Evolutionary conservation across 2,797 vertebrate genomes (phyloP).

Genomic region (Xiphorhynchus erythropygius): DNA sequence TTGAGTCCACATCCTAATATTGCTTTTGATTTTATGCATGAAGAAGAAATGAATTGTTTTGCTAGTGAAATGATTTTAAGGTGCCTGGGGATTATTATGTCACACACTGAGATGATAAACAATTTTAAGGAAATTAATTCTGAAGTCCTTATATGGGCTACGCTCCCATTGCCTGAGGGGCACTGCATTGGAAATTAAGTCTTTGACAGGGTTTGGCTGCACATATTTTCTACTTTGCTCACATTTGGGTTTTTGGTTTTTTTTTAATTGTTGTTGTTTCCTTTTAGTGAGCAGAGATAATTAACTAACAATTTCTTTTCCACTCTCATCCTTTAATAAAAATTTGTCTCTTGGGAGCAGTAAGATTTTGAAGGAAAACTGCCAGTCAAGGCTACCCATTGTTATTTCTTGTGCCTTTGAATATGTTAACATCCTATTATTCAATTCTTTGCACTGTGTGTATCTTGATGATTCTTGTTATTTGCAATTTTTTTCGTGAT

Average conservation of each 20-base stretch:
- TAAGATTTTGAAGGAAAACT: conserved; percentile 50
- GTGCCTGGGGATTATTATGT: conserved; percentile 34
- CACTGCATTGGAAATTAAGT: background rate
- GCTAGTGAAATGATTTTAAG: conserved; percentile 31
- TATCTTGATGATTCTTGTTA: conserved; percentile 14
- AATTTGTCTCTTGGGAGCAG: conserved; percentile 25
- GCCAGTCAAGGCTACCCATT: conserved; percentile 48
- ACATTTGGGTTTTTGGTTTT: background rate
- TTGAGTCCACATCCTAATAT: background rate
- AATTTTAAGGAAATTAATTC: conserved; percentile 50
- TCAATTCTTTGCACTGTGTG: background rate
- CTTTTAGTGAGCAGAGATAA: conserved; percentile 3
- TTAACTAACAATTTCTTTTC: conserved; percentile 47
- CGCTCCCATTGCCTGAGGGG: background rate
- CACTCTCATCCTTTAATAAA: conserved; percentile 34
- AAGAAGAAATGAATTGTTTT: conserved; percentile 42
- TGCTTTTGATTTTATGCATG: conserved; percentile 23
- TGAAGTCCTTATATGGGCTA: background rate
- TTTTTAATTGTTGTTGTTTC: background rate
- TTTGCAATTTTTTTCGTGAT: background rate
- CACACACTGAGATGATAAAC: conserved; percentile 16
- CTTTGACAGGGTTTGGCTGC: background rate
- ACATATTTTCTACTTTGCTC: background rate
- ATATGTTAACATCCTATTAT: conserved; percentile 46
- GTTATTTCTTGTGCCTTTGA: conserved; percentile 33